Base-by-base conservation (phyloP, 2,797 vertebrate species). In the Cirrhinus molitorella region DNA sequence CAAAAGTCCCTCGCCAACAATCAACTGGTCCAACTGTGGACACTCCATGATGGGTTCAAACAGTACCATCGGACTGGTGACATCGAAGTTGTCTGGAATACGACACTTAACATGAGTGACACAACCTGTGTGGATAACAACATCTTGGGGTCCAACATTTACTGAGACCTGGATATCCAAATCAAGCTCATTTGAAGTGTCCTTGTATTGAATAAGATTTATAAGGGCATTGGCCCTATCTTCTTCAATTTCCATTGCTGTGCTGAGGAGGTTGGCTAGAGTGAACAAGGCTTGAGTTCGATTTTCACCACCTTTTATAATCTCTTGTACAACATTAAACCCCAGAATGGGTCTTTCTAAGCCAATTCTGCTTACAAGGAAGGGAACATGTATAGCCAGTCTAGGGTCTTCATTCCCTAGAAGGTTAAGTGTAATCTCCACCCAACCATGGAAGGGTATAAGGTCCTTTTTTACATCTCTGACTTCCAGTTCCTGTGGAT, bases 181-280 rank as follows among this genome's bases (percentile, higher is more conserved):
- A 9, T 40, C 65, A 11, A 21, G 65, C 8, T 67, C 19, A 67
- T 67, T 11, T 67, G 23, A 28, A 61, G 57, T 14, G 5, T 67
- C 21, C 17, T 65, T 51, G 9, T 61, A 63, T 34, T 82, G 84
- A 19, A 85, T 6, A 45, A 85, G 67, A 59, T 77, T 88, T 28
- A 85, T 80, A 78, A 85, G 75, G 28, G 85, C 43, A 34, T 80
- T 75, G 16, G 79, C 83, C 49, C 81, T 57, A 19, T 85, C 61
- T 13, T 1, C 40, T 55, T 76, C 55, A 75, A 81, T 45, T 37
- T 86, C 34, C 83, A 89, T 83, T 55, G 70, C 71, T 1, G 43
- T 34, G 23, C 16, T 59, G 19, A 86, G 37, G 40, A 88, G 2
- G 4, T 40, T 45, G 1, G 23, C 65, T 57, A 83, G 57, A 2